Base-by-base conservation (phyloP, 2,113 vertebrate species). In the Rhagologus leucostigma region DNA sequence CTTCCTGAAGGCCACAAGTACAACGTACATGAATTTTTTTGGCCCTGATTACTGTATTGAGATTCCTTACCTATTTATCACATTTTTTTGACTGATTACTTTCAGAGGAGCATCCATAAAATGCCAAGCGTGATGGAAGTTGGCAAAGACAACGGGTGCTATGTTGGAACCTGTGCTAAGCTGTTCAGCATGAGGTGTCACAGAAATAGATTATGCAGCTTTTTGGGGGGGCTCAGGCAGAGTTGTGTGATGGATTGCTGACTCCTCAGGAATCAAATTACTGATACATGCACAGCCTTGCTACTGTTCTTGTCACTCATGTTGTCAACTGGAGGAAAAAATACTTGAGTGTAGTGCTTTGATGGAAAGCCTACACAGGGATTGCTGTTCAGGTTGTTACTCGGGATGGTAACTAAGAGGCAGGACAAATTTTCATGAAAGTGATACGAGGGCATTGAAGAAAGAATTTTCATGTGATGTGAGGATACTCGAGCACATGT, bases 171-270 rank as follows among this genome's bases (percentile, higher is more conserved):
- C 77, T 19, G 2, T 78, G 63, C 90, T 86, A 67, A 74, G 59
- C 52, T 76, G 65, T 76, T 95, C 74, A 87, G 84, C 3, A 3
- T 83, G 90, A 96, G 35, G 18, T 92, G 20, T 82, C 88, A 74
- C 44, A 84, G 37, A 63, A 90, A 74, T 85, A 39, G 86, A 89
- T 95, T 91, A 84, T 77, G 60, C 27, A 76, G 27, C 52, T 79
- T 3, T 9, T 62, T 41, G 55, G 20, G 75, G 13, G 42, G 26
- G 9, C 46, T 91, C 56, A 86, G 71, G 55, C 63, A 50, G 55
- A 77, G 44, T 18, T 52, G 35, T 64, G 46, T 87, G 94, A 96
- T 93, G 67, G 85, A 94, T 93, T 71, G 88, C 47, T 84, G 71
- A 56, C 71, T 93, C 57, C 23, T 62, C 52, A 52, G 75, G 60